These are phyloP conservation scores for Polydrusus tereticollis DNA, from an alignment of 2,888 invertebrate genomes.

Conservation along the genomic window DNA sequence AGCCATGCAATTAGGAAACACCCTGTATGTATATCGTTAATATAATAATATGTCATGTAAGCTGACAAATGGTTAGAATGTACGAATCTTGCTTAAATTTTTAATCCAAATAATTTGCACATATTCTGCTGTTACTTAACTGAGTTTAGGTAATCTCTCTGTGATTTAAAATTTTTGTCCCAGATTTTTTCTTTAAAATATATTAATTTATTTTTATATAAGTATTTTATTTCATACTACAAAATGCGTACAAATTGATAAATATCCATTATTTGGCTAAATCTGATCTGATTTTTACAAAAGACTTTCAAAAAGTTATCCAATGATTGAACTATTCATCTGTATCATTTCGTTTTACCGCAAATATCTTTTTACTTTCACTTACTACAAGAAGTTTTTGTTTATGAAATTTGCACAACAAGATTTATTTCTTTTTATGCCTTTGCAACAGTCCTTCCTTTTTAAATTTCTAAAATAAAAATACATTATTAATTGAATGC, in stretches of 20 bases:
- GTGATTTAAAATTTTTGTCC: not conserved
- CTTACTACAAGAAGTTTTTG: not conserved
- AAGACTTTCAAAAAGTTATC: not conserved
- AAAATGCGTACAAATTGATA: not conserved
- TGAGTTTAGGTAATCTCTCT: not conserved
- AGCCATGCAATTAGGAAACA: too few relatives aligned
- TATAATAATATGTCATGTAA: too few relatives aligned
- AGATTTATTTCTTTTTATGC: conserved; percentile 44
- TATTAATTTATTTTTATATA: conserved; percentile 7
- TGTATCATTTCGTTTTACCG: not conserved
- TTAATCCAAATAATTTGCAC: conserved; percentile 23
- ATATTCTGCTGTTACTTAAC: not conserved
- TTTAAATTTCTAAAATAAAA: conserved; percentile 55
- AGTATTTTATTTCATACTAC: not conserved
- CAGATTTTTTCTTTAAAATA: not conserved
- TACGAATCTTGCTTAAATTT: not conserved
- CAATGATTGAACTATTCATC: not conserved
- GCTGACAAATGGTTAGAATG: too few relatives aligned
- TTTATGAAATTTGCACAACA: not conserved
- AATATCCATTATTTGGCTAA: not conserved
- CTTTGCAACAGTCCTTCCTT: conserved; percentile 57
- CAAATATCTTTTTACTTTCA: conserved; percentile 6
- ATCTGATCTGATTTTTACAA: not conserved
- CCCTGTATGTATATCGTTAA: too few relatives aligned
- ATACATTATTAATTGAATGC: too few relatives aligned